A percentile compares a stretch with the other conserved stretches of the same genome.
phyloP scores from a whole-genome alignment of 2,797 vertebrate genomes.

The Chrysocyon brachyurus region DNA sequence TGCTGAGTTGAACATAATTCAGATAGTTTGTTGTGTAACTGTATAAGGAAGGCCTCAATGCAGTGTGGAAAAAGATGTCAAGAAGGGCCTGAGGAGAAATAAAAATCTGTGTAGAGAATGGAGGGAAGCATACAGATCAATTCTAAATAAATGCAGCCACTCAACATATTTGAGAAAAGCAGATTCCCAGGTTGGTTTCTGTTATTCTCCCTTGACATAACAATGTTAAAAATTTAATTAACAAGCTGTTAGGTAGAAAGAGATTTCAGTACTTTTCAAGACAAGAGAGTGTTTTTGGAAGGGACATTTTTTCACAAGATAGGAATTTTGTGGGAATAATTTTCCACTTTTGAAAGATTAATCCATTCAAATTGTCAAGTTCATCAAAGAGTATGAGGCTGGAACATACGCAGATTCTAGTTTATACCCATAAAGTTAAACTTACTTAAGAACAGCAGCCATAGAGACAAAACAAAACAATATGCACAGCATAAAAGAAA shows the following conservation, averaged over 20 bases:
- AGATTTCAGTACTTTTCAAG: not conserved
- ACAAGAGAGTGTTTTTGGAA: not conserved
- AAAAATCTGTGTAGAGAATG: not conserved
- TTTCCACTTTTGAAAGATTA: not conserved
- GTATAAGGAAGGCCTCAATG: conserved; percentile 15
- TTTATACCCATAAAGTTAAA: not conserved
- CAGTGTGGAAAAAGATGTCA: not conserved
- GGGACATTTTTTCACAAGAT: not conserved
- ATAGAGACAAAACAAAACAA: not conserved
- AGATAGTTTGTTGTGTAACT: conserved; percentile 25
- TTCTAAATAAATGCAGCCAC: not conserved
- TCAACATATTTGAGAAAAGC: not conserved
- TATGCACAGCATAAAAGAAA: not conserved
- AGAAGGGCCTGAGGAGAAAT: not conserved
- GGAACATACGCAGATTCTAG: not conserved
- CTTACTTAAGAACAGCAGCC: not conserved
- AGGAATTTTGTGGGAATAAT: not conserved
- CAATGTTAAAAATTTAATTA: conserved; percentile 8
- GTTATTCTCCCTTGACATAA: not conserved
- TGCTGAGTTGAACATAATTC: conserved; percentile 36
- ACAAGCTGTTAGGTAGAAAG: not conserved
- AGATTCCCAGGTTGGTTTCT: not conserved
- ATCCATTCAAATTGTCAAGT: conserved; percentile 4
- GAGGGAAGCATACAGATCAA: not conserved
- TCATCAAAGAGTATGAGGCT: not conserved